These are phyloP conservation scores for Girardinichthys multiradiatus DNA, from an alignment of 2,113 vertebrate species.

Conservation along the genomic window DNA sequence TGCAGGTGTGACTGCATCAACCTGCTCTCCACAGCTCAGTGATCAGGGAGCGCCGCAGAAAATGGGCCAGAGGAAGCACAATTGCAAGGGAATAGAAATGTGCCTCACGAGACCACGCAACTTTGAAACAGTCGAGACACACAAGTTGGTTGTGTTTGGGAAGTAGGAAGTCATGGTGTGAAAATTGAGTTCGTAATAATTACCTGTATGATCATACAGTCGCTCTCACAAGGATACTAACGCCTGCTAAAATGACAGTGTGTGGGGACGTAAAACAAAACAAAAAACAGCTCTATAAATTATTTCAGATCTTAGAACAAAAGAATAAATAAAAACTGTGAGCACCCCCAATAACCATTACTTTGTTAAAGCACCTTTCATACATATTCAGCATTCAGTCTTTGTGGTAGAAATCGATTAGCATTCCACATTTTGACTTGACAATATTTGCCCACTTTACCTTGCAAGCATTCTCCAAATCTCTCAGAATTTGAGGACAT, in stretches of 20 bases:
- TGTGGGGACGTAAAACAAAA: too few species aligned
- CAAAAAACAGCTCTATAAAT: neutral
- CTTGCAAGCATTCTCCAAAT: too few species aligned
- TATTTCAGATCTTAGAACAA: neutral
- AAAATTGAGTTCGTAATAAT: constrained; percentile 34
- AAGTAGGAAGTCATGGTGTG: constrained; percentile 55
- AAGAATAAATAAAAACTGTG: neutral
- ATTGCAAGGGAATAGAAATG: constrained; percentile 29
- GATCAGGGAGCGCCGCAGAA: constrained; percentile 41
- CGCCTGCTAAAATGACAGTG: too few species aligned
- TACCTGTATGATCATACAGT: neutral
- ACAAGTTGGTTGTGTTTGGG: constrained; percentile 26
- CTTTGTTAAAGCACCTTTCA: too few species aligned
- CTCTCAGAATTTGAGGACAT: too few species aligned
- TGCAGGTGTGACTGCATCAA: constrained; percentile 68
- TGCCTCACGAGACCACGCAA: constrained; percentile 33
- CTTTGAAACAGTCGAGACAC: constrained; percentile 14
- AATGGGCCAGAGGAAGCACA: constrained; percentile 16
- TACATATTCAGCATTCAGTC: too few species aligned
- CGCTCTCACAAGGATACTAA: neutral
- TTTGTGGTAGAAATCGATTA: too few species aligned
- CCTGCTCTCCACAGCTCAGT: constrained; percentile 66
- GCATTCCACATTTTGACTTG: too few species aligned
- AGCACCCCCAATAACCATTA: too few species aligned
- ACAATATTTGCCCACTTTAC: too few species aligned